Conservation (phyloP, 2,113 vertebrate genomes). For the Phylloscopus trochiloides region DNA sequence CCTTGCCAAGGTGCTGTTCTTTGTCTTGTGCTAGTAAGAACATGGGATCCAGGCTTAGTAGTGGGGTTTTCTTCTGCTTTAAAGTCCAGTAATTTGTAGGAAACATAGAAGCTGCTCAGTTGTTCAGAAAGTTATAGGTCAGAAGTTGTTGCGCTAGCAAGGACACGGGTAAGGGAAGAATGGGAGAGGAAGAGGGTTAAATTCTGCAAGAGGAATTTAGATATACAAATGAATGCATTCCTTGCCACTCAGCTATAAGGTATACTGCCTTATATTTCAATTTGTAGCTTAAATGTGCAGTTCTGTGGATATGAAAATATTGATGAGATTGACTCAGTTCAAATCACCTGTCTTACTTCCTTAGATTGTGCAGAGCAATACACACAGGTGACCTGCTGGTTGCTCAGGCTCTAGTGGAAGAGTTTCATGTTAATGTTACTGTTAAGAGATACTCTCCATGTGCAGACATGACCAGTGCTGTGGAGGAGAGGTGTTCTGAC, state of each 20-base stretch:
- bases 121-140: background rate
- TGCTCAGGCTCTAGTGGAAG: background rate
- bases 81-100: background rate
- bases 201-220: background rate
- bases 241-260: background rate
- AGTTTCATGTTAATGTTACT: background rate
- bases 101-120: background rate
- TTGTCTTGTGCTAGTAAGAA: fast-evolving
- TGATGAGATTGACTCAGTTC: background rate
- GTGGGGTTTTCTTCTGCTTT: background rate
- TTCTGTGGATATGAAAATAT: background rate
- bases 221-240: fast-evolving
- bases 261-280: background rate
- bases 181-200: background rate
- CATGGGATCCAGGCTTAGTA: background rate
- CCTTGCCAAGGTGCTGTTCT: background rate
- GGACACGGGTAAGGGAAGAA: background rate
- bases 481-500: background rate
- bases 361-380: background rate
- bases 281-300: background rate
- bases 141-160: background rate
- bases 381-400: background rate
- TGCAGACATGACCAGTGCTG: background rate
- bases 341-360: background rate
- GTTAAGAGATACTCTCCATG: fast-evolving